Base-by-base conservation (phyloP, 37 sponge, comb jelly and placozoan genomes). In the Crambe crambe region DNA sequence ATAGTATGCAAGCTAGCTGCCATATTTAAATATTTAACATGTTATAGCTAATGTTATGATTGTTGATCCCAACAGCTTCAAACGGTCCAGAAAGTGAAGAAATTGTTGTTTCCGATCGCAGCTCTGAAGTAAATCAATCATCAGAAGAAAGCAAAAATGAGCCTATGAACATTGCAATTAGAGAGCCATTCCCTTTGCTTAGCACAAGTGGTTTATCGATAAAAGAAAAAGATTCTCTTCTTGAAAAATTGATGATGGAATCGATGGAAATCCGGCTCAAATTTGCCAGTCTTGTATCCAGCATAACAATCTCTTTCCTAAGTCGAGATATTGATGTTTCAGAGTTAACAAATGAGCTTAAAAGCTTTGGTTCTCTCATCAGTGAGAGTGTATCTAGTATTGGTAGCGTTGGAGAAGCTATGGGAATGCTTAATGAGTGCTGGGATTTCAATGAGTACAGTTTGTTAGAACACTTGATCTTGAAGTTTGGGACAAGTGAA, bases 181-280 rank as follows among this genome's bases (percentile, higher is more conserved):
- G 35, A 9, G 66, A 32, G 9, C 66, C 35, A 3, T 65, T 65
- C 35, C 66, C 66, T 5, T 31, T 31, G 25, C 66, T 65, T 34
- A 30, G 27, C 35, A 31, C 66, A 18, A 65, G 66, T 30, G 66
- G 66, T 30, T 31, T 65, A 26, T 34, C 66, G 25, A 17, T 5
- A 9, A 30, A 65, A 5, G 66, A 65, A 30, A 65, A 65, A 30
- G 3, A 65, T 30, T 30, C 35, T 20, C 35, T 31, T 29, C 35
- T 65, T 31, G 66, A 65, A 34, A 20, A 34, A 32, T 34, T 65
- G 10, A 34, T 65, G 35, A 30, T 34, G 27, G 66, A 65, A 65
- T 29, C 66, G 17, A 65, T 65, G 66, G 66, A 65, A 17, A 65
- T 65, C 17, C 66, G 66, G 1, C 30, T 30, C 66, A 65, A 65